Conservation (phyloP, 2,888 invertebrate genomes). For the Torymus auratus region DNA sequence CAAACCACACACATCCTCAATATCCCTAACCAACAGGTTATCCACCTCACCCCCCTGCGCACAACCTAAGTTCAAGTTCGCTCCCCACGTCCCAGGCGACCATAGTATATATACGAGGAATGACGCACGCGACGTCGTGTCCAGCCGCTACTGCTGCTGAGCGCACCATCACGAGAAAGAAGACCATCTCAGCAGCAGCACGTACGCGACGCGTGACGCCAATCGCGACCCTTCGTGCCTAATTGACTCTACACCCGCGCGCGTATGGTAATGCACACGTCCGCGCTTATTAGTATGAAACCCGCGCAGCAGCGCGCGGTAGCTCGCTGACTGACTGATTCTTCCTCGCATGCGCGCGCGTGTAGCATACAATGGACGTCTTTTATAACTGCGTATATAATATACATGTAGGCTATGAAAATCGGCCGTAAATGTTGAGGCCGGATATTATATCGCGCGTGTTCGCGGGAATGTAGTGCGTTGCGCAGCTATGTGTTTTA, state of each 20-base stretch:
- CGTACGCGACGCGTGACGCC: conserved; percentile 51
- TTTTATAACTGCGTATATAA: conserved; percentile 31
- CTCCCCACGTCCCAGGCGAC: too few relatives aligned
- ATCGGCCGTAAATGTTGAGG: too few relatives aligned
- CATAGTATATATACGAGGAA: background rate
- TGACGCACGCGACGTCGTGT: conserved; percentile 3
- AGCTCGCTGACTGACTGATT: conserved; percentile 7
- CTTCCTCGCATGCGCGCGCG: background rate
- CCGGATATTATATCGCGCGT: too few relatives aligned
- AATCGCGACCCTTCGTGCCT: conserved; percentile 52
- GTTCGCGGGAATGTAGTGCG: too few relatives aligned
- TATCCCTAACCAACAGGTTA: too few relatives aligned
- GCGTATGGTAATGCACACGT: conserved; percentile 35
- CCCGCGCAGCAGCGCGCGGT: background rate
- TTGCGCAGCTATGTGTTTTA: too few relatives aligned
- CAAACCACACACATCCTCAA: too few relatives aligned
- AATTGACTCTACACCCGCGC: conserved; percentile 42
- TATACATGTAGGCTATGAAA: background rate
- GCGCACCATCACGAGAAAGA: background rate
- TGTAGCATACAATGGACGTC: conserved; percentile 23
- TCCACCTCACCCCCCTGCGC: too few relatives aligned
- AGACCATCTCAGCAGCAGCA: conserved; percentile 27
- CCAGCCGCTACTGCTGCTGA: too few relatives aligned
- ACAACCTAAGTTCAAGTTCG: too few relatives aligned
- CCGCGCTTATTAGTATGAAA: conserved; percentile 45